phyloP scores from a whole-genome alignment of 2,797 vertebrate species.

The Pelodytes ibericus region DNA sequence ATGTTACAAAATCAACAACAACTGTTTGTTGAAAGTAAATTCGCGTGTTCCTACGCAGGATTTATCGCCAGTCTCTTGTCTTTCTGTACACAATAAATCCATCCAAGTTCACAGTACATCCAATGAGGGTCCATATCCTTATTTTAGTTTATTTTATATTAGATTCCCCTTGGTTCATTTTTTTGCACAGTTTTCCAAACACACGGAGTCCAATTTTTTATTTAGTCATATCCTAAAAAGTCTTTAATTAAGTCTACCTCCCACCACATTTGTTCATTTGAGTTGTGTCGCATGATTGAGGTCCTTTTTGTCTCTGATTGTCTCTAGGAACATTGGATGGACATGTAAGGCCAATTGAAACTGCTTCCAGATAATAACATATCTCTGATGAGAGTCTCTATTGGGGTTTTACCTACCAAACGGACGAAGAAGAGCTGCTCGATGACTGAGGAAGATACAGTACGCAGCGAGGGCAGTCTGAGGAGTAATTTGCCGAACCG shows the following conservation, averaged over 20 bases:
- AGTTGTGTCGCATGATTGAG: constrained; percentile 55
- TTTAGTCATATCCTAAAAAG: constrained; percentile 63
- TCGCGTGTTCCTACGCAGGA: constrained; percentile 83
- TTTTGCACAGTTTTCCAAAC: constrained; percentile 61
- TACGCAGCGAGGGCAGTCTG: constrained; percentile 92
- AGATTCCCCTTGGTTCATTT: constrained; percentile 72
- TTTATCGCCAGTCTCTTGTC: constrained; percentile 87
- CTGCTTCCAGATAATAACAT: constrained; percentile 99
- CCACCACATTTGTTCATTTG: constrained; percentile 59
- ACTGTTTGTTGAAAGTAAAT: constrained; percentile 87
- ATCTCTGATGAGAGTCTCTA: constrained; percentile 99
- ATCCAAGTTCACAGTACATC: constrained; percentile 87
- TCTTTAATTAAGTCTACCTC: constrained; percentile 56
- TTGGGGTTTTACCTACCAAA: constrained; percentile 99
- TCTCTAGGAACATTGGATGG: constrained; percentile 96
- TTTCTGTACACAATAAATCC: constrained; percentile 98
- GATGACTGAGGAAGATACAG: constrained; percentile 95
- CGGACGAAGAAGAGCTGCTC: constrained; percentile 99
- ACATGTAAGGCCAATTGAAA: constrained; percentile 99
- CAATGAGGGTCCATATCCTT: constrained; percentile 74
- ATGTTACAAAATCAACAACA: constrained; percentile 99
- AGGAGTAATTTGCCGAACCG: constrained; percentile 97
- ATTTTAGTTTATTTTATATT: constrained; percentile 65
- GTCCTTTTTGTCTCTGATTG: constrained; percentile 60
- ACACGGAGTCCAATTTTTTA: constrained; percentile 60